Evolutionary conservation across 1,140 invertebrate species (phyloP).

Genomic region (Drosophila teissieri): DNA sequence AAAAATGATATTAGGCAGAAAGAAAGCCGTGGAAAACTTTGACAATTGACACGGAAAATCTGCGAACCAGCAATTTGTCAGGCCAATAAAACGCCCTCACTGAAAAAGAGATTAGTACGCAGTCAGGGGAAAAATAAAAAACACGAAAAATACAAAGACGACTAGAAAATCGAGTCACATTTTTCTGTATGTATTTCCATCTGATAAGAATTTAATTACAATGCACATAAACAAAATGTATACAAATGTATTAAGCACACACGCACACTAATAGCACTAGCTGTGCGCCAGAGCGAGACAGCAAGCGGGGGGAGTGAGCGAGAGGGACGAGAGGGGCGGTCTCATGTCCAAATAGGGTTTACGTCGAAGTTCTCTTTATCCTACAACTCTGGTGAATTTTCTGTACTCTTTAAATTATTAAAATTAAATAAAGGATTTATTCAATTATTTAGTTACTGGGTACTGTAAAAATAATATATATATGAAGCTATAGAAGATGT

Average conservation of each 20-base stretch:
- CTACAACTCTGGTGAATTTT: not conserved
- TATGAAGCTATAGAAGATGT: no score
- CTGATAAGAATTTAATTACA: constrained; percentile 82
- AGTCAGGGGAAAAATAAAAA: not conserved
- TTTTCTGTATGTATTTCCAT: constrained; percentile 58
- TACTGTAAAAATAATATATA: no score
- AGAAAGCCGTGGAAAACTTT: constrained; percentile 43
- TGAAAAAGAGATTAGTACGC: constrained; percentile 1
- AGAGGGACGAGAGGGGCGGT: not conserved
- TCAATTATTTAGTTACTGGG: no score
- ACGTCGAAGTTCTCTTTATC: constrained; percentile 9
- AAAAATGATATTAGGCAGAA: constrained; percentile 28
- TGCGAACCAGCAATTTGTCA: constrained; percentile 57
- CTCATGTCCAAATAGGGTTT: constrained; percentile 19
- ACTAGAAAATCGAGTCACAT: constrained; percentile 37
- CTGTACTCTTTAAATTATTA: not conserved
- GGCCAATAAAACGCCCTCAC: constrained; percentile 45
- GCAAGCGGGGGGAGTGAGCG: not conserved
- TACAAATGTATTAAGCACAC: constrained; percentile 69
- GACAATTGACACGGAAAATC: constrained; percentile 77
- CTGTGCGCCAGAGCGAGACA: constrained; percentile 11
- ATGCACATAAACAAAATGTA: constrained; percentile 75
- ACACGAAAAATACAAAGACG: not conserved
- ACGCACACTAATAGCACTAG: constrained; percentile 20
- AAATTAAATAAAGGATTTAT: no score